These are phyloP conservation scores for Mormyrops attenuatus DNA, from an alignment of 2,797 vertebrate genomes.

Conservation along the genomic window DNA sequence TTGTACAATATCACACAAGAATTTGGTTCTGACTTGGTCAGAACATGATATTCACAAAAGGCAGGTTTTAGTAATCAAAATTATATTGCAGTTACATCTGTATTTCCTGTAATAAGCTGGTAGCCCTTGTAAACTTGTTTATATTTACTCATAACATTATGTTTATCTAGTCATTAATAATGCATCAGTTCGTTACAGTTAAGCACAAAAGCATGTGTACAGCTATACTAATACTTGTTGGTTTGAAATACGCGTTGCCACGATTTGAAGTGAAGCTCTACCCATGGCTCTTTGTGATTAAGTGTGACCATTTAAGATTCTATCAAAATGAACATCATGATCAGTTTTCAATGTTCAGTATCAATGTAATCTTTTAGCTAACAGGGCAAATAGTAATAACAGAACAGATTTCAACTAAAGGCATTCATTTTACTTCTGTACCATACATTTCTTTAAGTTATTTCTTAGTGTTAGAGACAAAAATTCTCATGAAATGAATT, in stretches of 20 bases:
- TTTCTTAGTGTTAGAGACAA: not conserved
- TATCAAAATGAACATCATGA: not conserved
- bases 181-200: not conserved
- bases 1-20: not conserved
- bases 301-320: not conserved
- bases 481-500: not conserved
- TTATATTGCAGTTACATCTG: not conserved
- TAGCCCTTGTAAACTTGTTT: not conserved
- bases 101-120: not conserved
- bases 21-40: not conserved
- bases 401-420: not conserved
- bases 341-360: not conserved
- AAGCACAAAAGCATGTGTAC: not conserved
- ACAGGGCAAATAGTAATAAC: not conserved
- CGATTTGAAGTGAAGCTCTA: not conserved
- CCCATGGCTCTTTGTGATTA: not conserved
- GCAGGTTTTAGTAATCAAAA: not conserved
- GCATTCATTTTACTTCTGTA: not conserved
- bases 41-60: not conserved
- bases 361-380: not conserved
- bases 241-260: not conserved
- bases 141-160: not conserved
- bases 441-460: not conserved
- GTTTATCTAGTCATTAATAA: not conserved
- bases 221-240: not conserved